phyloP scores from a whole-genome alignment of 2,797 vertebrate species.

The Scolopax bukidnonensis region DNA sequence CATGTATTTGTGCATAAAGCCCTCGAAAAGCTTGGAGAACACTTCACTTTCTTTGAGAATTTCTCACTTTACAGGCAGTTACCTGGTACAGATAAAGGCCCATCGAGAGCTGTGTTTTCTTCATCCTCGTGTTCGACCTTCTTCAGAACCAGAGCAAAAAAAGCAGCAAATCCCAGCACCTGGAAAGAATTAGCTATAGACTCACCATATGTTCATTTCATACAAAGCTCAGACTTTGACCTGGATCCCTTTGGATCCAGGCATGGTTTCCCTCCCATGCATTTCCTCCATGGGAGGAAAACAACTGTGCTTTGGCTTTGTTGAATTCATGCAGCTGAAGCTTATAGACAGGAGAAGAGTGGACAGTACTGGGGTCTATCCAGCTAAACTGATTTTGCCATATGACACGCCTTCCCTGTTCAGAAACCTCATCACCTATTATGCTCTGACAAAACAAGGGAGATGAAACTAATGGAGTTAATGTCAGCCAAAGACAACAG shows the following conservation, averaged over 20 bases:
- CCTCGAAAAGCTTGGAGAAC: not conserved
- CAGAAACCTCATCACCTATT: not conserved
- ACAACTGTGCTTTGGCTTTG: not conserved
- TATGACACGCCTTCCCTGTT: not conserved
- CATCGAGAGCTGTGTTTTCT: slow-evolving; percentile 78
- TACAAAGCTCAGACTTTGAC: not conserved
- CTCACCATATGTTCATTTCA: not conserved
- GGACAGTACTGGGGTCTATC: not conserved
- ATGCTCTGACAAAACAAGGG: not conserved
- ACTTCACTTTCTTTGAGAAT: not conserved
- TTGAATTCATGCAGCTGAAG: not conserved
- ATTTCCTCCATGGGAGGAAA: not conserved
- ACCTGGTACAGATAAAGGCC: slow-evolving; percentile 80
- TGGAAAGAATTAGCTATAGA: slow-evolving; percentile 57
- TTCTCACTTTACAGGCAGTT: not conserved
- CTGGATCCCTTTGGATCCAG: not conserved
- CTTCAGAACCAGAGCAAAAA: slow-evolving; percentile 94
- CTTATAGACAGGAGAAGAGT: not conserved
- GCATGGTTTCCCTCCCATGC: no score
- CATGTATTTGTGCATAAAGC: not conserved
- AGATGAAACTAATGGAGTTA: not conserved
- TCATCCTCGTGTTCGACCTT: slow-evolving; percentile 91
- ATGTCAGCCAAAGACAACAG: not conserved
- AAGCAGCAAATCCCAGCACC: slow-evolving; percentile 96
- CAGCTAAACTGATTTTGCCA: not conserved